These are phyloP conservation scores for Xiphorhynchus erythropygius DNA, from an alignment of 2,797 vertebrate species.

Conservation along the genomic window DNA sequence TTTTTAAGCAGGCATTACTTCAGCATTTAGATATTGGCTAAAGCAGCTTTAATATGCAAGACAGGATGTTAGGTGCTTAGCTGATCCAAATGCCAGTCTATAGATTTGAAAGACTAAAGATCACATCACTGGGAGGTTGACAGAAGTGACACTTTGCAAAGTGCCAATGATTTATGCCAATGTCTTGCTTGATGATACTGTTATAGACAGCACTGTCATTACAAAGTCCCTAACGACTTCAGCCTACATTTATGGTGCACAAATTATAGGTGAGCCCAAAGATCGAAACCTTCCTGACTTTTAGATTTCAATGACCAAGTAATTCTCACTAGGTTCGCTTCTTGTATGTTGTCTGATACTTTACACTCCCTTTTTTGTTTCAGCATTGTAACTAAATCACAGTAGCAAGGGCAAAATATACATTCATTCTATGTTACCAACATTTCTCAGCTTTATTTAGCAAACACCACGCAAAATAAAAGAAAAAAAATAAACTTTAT, in stretches of 20 bases:
- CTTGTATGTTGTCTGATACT: constrained; percentile 4
- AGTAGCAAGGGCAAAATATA: not conserved
- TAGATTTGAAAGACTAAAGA: constrained; percentile 99
- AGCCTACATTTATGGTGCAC: constrained; percentile 84
- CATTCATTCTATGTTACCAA: not conserved
- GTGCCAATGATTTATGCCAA: constrained; percentile 96
- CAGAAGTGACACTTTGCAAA: constrained; percentile 93
- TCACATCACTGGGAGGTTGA: constrained; percentile 95
- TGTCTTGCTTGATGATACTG: constrained; percentile 85
- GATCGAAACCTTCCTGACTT: constrained; percentile 82
- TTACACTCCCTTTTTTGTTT: constrained; percentile 21
- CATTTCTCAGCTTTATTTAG: not conserved
- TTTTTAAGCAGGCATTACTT: constrained; percentile 74
- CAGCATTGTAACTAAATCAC: not conserved
- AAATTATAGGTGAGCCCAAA: constrained; percentile 85
- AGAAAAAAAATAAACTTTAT: not conserved
- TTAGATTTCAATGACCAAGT: constrained; percentile 76
- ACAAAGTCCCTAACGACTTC: constrained; percentile 89
- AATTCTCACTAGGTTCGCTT: constrained; percentile 70
- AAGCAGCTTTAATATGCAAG: constrained; percentile 93
- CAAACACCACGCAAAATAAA: not conserved
- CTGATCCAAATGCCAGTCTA: constrained; percentile 99
- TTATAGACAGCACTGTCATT: constrained; percentile 99
- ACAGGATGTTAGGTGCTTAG: constrained; percentile 83
- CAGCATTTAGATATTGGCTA: constrained; percentile 86